These are phyloP conservation scores for Nymphalis urticae DNA, from an alignment of 2,888 invertebrate species.

Conservation along the genomic window DNA sequence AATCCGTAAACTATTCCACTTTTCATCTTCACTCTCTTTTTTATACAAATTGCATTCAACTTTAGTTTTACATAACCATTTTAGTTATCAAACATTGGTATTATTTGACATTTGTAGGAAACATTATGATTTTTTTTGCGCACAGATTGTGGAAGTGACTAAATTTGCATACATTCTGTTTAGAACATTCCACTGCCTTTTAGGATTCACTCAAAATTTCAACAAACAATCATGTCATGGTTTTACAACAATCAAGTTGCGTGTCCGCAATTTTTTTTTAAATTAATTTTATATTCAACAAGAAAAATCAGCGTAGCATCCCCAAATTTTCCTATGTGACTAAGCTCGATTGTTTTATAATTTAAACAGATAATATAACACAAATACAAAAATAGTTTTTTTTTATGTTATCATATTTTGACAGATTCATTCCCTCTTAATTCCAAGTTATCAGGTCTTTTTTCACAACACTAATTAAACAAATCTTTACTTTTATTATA, in stretches of 20 bases:
- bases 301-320: conserved; percentile 39
- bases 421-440: conserved; percentile 11
- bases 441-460: conserved; percentile 5
- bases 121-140: background rate
- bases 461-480: conserved; percentile 2
- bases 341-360: conserved; percentile 32
- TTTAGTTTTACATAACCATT: background rate
- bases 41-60: background rate
- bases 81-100: background rate
- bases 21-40: background rate
- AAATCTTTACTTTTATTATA: conserved; percentile 8
- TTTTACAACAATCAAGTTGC: conserved; percentile 40
- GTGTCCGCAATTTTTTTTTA: conserved; percentile 36
- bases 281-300: conserved; percentile 36
- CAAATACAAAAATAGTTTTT: conserved; percentile 8
- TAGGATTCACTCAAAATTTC: conserved; percentile 32
- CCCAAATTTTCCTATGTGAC: conserved; percentile 12
- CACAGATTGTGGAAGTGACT: conserved; percentile 8
- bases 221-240: conserved; percentile 44
- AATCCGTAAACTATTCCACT: conserved; percentile 2
- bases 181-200: conserved; percentile 11
- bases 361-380: conserved; percentile 15
- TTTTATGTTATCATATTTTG: conserved; percentile 11
- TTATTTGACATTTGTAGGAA: too few relatives aligned
- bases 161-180: conserved; percentile 8